phyloP scores from a whole-genome alignment of 2,797 vertebrate genomes.

The Diceros bicornis region DNA sequence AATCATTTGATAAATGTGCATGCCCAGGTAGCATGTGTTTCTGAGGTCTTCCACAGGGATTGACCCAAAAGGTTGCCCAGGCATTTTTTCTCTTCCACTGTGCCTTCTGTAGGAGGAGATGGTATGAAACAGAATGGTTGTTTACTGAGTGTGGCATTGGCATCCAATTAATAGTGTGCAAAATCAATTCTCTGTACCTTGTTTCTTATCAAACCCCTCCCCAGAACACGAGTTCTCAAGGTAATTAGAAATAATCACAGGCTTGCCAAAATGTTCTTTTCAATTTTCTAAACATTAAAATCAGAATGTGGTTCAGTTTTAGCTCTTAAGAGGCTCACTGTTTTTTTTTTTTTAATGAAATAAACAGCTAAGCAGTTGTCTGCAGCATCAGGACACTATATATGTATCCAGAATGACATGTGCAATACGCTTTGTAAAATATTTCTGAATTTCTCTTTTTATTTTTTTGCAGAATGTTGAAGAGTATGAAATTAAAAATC shows the following conservation, averaged over 20 bases:
- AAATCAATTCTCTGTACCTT: slow-evolving; percentile 88
- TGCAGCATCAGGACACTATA: slow-evolving; percentile 62
- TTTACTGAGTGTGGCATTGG: slow-evolving; percentile 87
- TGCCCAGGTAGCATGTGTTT: slow-evolving; percentile 87
- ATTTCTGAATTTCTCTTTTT: slow-evolving; percentile 66
- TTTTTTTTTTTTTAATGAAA: slow-evolving; percentile 66
- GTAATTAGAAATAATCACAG: slow-evolving; percentile 88
- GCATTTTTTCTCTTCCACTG: slow-evolving; percentile 83
- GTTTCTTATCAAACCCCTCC: slow-evolving; percentile 88
- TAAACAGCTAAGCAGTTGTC: slow-evolving; percentile 74
- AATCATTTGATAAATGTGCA: slow-evolving; percentile 89
- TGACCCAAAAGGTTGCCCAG: slow-evolving; percentile 85
- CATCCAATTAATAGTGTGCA: slow-evolving; percentile 88
- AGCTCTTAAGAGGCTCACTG: slow-evolving; percentile 72
- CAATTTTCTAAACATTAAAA: slow-evolving; percentile 85
- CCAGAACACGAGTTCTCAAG: slow-evolving; percentile 87
- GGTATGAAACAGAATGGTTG: slow-evolving; percentile 85
- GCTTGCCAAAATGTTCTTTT: slow-evolving; percentile 85
- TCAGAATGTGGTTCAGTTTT: slow-evolving; percentile 74
- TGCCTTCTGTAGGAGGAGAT: slow-evolving; percentile 86
- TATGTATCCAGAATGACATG: slow-evolving; percentile 60
- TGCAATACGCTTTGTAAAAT: slow-evolving; percentile 45
- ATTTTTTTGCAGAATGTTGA: slow-evolving; percentile 49
- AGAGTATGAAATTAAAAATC: slow-evolving; percentile 59
- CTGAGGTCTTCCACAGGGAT: slow-evolving; percentile 85